Base-by-base conservation (phyloP, 2,113 vertebrate species). In the Atrichornis clamosus region DNA sequence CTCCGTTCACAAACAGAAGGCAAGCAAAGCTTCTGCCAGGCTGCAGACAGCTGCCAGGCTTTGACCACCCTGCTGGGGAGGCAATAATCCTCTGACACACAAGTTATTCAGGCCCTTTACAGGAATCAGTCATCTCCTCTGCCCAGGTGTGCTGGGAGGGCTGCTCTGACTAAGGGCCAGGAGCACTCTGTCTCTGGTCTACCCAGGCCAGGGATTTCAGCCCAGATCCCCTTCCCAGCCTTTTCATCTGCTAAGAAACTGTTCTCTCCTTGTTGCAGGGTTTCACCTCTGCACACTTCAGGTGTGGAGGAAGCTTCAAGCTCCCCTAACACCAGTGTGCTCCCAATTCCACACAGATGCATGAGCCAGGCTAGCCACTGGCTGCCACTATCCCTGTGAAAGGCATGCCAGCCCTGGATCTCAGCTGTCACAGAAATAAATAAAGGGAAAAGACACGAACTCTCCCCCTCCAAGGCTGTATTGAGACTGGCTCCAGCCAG, bases 101-200 rank as follows among this genome's bases (percentile, higher is more conserved):
- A 8, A 60, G 59, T 84, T 69, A 52, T 72, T 85, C 79, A 56
- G 62, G 62, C 42, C 44, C 73, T n/a, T 74, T 84, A 65, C 33
- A 55, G 72, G 76, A 81, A 89, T 89, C 77, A 70, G 80, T 77
- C 87, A 74, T 63, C 56, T 78, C 81, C 91, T 84, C 95, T 16
- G 3, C 67, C 64, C 91, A 89, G 80, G 60, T 91, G 84, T 55
- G 39, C 78, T 4, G 3, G 39, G 42, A 85, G 49, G 27, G 35
- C 46, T 81, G 64, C 80, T 89, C 49, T 76, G 83, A 95, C n/a
- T 65, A 59, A 42, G 46, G 55, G 73, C 76, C 87, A 42, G 84
- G 42, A 60, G n/a, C 1, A 0, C 7, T 12, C 68, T 80, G 63
- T 26, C 42, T 37, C 24, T 46, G 20, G 58, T 63, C 72, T 84